phyloP scores from a whole-genome alignment of 53 echinoderm and acorn worm species.

The Antedon mediterranea region DNA sequence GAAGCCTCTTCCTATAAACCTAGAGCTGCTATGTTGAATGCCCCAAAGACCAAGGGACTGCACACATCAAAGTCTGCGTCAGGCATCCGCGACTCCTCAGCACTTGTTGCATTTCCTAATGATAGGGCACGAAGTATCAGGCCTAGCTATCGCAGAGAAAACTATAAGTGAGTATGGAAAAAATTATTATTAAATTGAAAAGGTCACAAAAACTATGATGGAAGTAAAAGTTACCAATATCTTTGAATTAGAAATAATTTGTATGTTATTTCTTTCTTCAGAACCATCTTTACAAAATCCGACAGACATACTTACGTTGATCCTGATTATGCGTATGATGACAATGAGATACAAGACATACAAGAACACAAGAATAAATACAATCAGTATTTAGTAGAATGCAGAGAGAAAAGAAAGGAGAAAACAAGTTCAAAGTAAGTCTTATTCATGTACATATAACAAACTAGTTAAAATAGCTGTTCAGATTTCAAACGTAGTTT shows the following conservation, averaged over 20 bases:
- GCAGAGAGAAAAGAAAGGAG: slow-evolving; percentile 50
- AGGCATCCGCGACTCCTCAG: slow-evolving; percentile 30
- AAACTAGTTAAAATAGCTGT: no score
- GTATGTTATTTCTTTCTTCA: slow-evolving; percentile 6
- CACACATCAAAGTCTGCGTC: slow-evolving; percentile 48
- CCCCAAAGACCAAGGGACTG: slow-evolving; percentile 58
- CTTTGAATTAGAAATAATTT: neutral
- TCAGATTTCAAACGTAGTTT: no score
- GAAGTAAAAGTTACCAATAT: neutral
- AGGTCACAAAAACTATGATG: neutral
- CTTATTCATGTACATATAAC: no score
- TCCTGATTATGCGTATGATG: slow-evolving; percentile 86
- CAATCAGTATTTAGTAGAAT: slow-evolving; percentile 54
- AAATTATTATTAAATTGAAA: neutral
- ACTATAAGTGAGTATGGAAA: slow-evolving; percentile 81
- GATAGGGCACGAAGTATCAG: slow-evolving; percentile 78
- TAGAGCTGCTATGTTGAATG: slow-evolving; percentile 76
- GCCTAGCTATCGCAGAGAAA: slow-evolving; percentile 84
- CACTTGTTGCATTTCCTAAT: slow-evolving; percentile 94
- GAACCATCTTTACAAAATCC: slow-evolving; percentile 94
- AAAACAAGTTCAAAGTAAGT: slow-evolving; percentile 71
- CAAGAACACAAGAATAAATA: slow-evolving; percentile 68
- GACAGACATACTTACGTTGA: slow-evolving; percentile 90
- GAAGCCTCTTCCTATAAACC: slow-evolving; percentile 66
- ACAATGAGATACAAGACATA: slow-evolving; percentile 48